Conservation (phyloP, 2,113 vertebrate genomes). For the Peromyscus polionotus region DNA sequence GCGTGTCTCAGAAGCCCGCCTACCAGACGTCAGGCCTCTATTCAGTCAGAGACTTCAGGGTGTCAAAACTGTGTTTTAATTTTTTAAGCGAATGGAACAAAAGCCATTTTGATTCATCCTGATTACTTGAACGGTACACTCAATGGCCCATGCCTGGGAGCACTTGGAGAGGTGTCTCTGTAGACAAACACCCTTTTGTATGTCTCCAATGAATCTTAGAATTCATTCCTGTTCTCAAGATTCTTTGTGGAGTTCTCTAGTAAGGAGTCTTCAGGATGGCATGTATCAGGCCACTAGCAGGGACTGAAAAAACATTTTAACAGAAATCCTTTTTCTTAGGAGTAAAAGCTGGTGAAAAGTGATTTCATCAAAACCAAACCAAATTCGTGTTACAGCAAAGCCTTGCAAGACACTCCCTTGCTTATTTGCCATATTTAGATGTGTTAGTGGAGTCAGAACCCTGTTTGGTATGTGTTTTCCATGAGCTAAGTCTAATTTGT, state of each 20-base stretch:
- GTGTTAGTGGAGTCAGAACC: slow-evolving; percentile 74
- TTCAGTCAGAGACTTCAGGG: slow-evolving; percentile 21
- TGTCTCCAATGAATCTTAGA: neutral
- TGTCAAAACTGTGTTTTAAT: slow-evolving; percentile 17
- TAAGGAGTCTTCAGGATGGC: slow-evolving; percentile 56
- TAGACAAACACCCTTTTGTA: neutral
- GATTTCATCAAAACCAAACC: slow-evolving; percentile 64
- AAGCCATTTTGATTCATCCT: slow-evolving; percentile 79
- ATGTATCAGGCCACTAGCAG: slow-evolving; percentile 49
- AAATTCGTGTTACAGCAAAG: slow-evolving; percentile 62
- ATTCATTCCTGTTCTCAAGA: slow-evolving; percentile 51
- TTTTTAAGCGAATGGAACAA: slow-evolving; percentile 61
- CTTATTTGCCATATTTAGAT: slow-evolving; percentile 81
- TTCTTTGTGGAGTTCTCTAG: slow-evolving; percentile 58
- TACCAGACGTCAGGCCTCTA: slow-evolving; percentile 46
- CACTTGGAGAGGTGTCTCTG: neutral
- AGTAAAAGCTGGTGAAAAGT: slow-evolving; percentile 61
- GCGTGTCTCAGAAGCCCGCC: neutral
- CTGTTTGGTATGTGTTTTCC: slow-evolving; percentile 84
- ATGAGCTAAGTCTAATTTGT: slow-evolving; percentile 86
- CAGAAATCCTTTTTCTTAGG: slow-evolving; percentile 73
- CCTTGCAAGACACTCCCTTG: slow-evolving; percentile 69
- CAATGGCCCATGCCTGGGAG: neutral
- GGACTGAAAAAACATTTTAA: slow-evolving; percentile 52
- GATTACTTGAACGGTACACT: slow-evolving; percentile 1